A percentile compares a stretch with the other conserved stretches of the same genome.
Conservation (phyloP, 2,888 invertebrate genomes). For the Harpagoxenus sublaevis region DNA sequence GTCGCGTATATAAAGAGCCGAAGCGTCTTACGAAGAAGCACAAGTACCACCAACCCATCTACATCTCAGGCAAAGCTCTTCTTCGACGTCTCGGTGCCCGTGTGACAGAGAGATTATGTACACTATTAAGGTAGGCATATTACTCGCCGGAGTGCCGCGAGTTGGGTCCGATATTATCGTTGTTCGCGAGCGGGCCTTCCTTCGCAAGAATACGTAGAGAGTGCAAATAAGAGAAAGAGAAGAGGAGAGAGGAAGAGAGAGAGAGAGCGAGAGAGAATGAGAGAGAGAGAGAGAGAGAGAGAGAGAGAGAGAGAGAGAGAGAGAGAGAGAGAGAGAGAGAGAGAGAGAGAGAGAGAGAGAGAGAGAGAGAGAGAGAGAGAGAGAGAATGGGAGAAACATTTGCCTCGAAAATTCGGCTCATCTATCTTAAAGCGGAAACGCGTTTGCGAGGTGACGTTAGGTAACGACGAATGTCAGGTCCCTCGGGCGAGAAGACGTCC, state of each 20-base stretch:
- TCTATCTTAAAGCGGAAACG: conserved; percentile 27
- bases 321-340: not conserved
- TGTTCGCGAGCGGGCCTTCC: conserved; percentile 4
- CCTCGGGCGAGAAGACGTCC: conserved; percentile 27
- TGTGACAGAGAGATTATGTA: conserved; percentile 83
- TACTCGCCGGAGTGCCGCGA: conserved; percentile 42
- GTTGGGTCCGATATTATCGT: conserved; percentile 1
- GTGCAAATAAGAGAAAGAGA: not conserved
- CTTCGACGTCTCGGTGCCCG: conserved; percentile 73
- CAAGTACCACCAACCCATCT: conserved; percentile 84
- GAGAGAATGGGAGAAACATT: not conserved
- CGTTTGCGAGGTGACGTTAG: conserved; percentile 41
- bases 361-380: not conserved
- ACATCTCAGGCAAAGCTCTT: conserved; percentile 81
- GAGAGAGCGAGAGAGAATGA: too few relatives aligned
- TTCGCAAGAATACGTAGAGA: not conserved
- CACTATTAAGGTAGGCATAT: conserved; percentile 83
- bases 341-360: not conserved
- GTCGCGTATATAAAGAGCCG: conserved; percentile 85
- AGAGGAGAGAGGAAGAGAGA: not conserved
- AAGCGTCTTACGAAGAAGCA: conserved; percentile 84
- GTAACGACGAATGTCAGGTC: conserved; percentile 46
- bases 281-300: not conserved
- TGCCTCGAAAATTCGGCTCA: conserved; percentile 36
- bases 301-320: not conserved